Percentiles rank a stretch among this genome's conserved stretches.
These are phyloP conservation scores for Platycheirus albimanus DNA, from an alignment of 2,888 invertebrate species.

Conservation along the genomic window DNA sequence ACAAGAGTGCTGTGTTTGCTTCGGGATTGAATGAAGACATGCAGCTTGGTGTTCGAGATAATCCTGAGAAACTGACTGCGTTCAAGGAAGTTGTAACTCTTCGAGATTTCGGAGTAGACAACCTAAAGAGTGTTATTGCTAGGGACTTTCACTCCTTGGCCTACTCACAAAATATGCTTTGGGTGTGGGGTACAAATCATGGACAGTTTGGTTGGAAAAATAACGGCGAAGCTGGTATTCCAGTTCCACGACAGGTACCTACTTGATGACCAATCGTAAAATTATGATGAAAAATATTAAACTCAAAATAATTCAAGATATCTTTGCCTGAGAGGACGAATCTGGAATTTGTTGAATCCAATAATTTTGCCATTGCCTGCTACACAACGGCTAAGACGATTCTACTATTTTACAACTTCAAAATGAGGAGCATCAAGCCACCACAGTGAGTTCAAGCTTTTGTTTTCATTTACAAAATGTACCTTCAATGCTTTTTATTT, in stretches of 20 bases:
- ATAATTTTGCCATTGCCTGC: conserved; percentile 80
- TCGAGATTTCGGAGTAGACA: conserved; percentile 81
- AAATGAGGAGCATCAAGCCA: conserved; percentile 78
- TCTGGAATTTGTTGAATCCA: conserved; percentile 81
- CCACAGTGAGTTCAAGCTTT: conserved; percentile 78
- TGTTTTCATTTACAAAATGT: neutral
- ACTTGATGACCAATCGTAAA: too few species aligned
- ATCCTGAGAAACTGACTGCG: conserved; percentile 81
- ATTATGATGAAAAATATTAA: too few species aligned
- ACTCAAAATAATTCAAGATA: conserved; percentile 74
- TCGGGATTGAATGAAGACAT: conserved; percentile 87
- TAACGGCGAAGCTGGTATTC: conserved; percentile 74
- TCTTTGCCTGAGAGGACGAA: conserved; percentile 77
- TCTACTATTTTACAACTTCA: conserved; percentile 79
- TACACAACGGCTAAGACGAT: conserved; percentile 78
- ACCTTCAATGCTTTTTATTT: too few species aligned
- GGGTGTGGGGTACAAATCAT: conserved; percentile 91
- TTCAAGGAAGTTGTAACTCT: conserved; percentile 80
- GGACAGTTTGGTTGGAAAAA: conserved; percentile 88
- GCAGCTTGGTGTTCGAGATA: conserved; percentile 86
- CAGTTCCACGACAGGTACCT: conserved; percentile 78
- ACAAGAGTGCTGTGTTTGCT: conserved; percentile 82
- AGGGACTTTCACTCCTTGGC: conserved; percentile 89
- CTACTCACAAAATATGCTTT: conserved; percentile 86
- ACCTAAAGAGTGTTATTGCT: conserved; percentile 85